Evolutionary conservation across 2,113 vertebrate species (phyloP), one percentile per base, ranked within the genome.

Genomic region (Nothoprocta perdicaria): DNA sequence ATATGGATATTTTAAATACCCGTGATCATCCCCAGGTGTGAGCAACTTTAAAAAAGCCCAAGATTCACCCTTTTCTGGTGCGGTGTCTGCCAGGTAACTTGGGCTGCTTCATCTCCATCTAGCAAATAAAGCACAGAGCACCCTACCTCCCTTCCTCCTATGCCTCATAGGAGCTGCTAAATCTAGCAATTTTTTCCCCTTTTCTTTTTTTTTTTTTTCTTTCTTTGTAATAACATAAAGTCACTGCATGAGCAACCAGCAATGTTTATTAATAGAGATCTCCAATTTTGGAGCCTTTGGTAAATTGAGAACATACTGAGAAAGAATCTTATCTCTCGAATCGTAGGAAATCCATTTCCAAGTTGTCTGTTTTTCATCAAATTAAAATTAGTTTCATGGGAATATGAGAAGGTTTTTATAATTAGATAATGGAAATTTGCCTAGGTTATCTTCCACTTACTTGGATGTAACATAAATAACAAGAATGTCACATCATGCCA

Each of bases 331-430:
- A 97, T 96, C 93, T 2, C 87, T 90, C 8, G 3, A 87, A 95
- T 94, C 55, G 0, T 73, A 96, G 95, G 94, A 97, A 97, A 96
- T 89, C 93, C 93, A 95, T 96, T 97, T 97, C 96, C 93, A 95
- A 94, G 79, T 95, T 95, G 95, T 76, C 95, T 97, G 96, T 21
- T 97, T 97, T 97, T 95, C 95, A 97, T 97, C 96, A 97, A 93
- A 95, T 95, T 94, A 97, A 97, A 97, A 97, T 97, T 94, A 96
- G 95, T 97, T 97, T 95, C 96, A 96, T 96, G 97, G 97, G 97
- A 97, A 97, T 97, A 94, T 63, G 87, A 93, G 90, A 88, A 95
- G 92, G 96, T 91, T 97, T 97, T 96, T 96, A 96, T 97, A 97
- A 97, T 97, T 97, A 97, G 96, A 96, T 96, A 96, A 96, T 97